Percentiles rank a stretch among this genome's conserved stretches.
phyloP scores from a whole-genome alignment of 2,797 vertebrate species.

The Odontamblyopus rebecca region DNA sequence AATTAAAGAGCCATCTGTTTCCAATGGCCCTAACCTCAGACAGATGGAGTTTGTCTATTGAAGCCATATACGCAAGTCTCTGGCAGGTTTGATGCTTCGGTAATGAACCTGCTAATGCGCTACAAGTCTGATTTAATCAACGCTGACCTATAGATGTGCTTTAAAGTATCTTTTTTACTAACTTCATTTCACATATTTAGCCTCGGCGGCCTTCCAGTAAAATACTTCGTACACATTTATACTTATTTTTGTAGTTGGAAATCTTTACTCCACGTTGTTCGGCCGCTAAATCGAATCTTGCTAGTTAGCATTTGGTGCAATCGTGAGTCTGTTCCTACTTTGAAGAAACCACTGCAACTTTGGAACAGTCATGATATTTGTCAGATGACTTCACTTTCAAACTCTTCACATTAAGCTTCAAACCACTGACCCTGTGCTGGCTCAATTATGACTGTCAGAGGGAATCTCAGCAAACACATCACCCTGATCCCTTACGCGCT shows the following conservation, averaged over 20 bases:
- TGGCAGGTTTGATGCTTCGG: constrained; percentile 80
- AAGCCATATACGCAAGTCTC: constrained; percentile 86
- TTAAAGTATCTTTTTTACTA: constrained; percentile 59
- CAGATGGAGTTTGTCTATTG: constrained; percentile 91
- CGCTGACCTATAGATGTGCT: constrained; percentile 50
- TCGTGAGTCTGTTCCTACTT: constrained; percentile 43
- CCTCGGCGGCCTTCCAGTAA: constrained; percentile 35
- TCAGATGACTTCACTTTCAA: constrained; percentile 64
- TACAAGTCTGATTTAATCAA: constrained; percentile 68
- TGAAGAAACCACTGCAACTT: constrained; percentile 44
- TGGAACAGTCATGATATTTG: constrained; percentile 62
- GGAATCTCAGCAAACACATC: constrained; percentile 53
- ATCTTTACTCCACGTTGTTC: constrained; percentile 14
- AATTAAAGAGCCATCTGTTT: constrained; percentile 99
- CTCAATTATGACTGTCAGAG: constrained; percentile 63
- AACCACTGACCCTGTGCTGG: constrained; percentile 52
- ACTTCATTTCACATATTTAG: constrained; percentile 60
- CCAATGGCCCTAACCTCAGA: constrained; percentile 89
- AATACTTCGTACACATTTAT: constrained; percentile 17
- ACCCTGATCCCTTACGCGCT: constrained; percentile 43
- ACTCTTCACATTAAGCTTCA: constrained; percentile 58
- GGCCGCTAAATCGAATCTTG: constrained; percentile 48
- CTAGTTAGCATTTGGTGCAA: constrained; percentile 39
- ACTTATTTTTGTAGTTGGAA: constrained; percentile 9
- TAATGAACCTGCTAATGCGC: constrained; percentile 76